phyloP scores from a whole-genome alignment of 2,113 vertebrate species.

The Nanorana parkeri region DNA sequence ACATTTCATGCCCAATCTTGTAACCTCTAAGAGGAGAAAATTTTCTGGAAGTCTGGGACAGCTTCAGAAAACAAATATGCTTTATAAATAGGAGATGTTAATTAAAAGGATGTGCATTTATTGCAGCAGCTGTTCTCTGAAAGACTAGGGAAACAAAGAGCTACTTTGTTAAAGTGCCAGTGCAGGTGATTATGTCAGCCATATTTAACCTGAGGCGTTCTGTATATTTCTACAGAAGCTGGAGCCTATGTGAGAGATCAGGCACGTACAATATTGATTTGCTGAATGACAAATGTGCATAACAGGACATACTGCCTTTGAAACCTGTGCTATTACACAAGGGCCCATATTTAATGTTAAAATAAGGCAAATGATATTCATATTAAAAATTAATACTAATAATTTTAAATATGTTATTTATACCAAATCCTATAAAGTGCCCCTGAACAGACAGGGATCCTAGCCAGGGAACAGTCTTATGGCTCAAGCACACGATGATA shows the following conservation, averaged over 20 bases:
- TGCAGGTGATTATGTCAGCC: slow-evolving; percentile 45
- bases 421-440: no score
- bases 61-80: slow-evolving; percentile 35
- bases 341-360: no score
- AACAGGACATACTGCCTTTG: neutral
- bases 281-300: slow-evolving; percentile 14
- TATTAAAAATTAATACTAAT: no score
- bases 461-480: no score
- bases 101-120: slow-evolving; percentile 52
- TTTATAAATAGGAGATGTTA: slow-evolving; percentile 41
- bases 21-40: neutral
- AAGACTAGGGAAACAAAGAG: slow-evolving; percentile 33
- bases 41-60: slow-evolving; percentile 14
- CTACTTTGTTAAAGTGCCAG: slow-evolving; percentile 23
- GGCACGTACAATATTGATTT: slow-evolving; percentile 1
- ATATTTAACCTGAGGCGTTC: slow-evolving; percentile 19
- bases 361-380: no score
- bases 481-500: no score
- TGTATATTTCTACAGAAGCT: slow-evolving; percentile 15
- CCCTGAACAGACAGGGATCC: no score
- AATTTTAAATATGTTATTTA: no score
- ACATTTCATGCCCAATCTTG: slow-evolving; percentile 29
- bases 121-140: slow-evolving; percentile 43
- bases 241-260: slow-evolving; percentile 13
- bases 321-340: no score